Conservation (phyloP, 2,113 vertebrate species). For the Indri indri region DNA sequence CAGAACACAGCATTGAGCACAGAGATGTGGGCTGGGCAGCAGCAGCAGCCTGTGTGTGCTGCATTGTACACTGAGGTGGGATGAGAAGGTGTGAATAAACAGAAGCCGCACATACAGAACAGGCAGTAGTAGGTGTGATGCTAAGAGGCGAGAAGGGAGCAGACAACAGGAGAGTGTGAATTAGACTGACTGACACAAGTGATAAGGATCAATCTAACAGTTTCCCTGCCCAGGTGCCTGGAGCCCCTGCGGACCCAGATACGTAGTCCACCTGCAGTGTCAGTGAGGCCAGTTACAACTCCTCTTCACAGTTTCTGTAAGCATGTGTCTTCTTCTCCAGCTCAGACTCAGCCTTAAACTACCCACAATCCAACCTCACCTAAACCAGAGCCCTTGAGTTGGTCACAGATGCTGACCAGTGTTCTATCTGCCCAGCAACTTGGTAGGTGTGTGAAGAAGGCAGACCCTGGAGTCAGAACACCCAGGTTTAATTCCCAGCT, state of each 20-base stretch:
- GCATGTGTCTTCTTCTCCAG: not conserved
- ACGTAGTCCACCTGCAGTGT: accelerated
- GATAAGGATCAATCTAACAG: accelerated
- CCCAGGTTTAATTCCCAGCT: not conserved
- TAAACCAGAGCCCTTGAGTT: not conserved
- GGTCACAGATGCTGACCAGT: accelerated
- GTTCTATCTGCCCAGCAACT: too few species aligned
- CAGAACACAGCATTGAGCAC: not conserved
- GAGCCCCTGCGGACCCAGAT: accelerated
- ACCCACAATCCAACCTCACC: accelerated
- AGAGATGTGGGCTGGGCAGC: accelerated
- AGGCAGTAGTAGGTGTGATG: not conserved
- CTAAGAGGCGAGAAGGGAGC: not conserved
- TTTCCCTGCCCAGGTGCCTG: too few species aligned
- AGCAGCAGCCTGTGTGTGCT: not conserved
- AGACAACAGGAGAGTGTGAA: too few species aligned
- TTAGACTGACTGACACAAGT: accelerated
- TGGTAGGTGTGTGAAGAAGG: too few species aligned
- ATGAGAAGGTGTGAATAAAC: not conserved
- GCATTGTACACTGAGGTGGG: not conserved
- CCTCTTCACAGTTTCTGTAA: not conserved
- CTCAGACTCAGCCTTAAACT: not conserved
- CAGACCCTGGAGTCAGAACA: not conserved
- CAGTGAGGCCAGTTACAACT: accelerated
- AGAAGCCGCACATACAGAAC: not conserved